These are phyloP conservation scores for Capitulum mitella DNA, from an alignment of 2,888 invertebrate genomes.

Conservation along the genomic window DNA sequence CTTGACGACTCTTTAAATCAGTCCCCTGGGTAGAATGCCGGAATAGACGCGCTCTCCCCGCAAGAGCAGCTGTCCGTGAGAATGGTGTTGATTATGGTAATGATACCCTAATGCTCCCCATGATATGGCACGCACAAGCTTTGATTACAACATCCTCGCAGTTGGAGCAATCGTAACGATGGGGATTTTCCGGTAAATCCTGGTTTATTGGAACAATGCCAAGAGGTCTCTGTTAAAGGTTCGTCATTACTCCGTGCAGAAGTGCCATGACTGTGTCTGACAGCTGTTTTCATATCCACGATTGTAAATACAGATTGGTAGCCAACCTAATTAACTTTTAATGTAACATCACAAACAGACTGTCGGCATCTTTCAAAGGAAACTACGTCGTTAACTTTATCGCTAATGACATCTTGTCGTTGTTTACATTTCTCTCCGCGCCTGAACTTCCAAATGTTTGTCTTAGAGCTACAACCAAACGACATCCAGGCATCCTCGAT, in stretches of 20 bases:
- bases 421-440: background rate
- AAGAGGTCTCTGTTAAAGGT: background rate
- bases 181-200: background rate
- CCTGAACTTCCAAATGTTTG: background rate
- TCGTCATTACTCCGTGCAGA: background rate
- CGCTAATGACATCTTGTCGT: constrained; percentile 16
- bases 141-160: background rate
- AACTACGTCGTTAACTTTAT: background rate
- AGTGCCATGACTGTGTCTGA: background rate
- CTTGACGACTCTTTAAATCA: constrained; percentile 23
- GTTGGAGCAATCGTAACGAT: background rate
- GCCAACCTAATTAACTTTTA: background rate
- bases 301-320: background rate
- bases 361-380: background rate
- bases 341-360: background rate
- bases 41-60: background rate
- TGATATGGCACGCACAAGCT: background rate
- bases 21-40: background rate
- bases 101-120: background rate
- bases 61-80: constrained; percentile 10
- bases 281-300: background rate
- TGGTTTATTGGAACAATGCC: background rate
- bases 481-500: no score
- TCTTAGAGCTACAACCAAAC: background rate
- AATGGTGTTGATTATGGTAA: background rate